A percentile compares a stretch with the other conserved stretches of the same genome.
phyloP scores from a whole-genome alignment of 2,113 vertebrate genomes.

The Chaenogobius annularis region DNA sequence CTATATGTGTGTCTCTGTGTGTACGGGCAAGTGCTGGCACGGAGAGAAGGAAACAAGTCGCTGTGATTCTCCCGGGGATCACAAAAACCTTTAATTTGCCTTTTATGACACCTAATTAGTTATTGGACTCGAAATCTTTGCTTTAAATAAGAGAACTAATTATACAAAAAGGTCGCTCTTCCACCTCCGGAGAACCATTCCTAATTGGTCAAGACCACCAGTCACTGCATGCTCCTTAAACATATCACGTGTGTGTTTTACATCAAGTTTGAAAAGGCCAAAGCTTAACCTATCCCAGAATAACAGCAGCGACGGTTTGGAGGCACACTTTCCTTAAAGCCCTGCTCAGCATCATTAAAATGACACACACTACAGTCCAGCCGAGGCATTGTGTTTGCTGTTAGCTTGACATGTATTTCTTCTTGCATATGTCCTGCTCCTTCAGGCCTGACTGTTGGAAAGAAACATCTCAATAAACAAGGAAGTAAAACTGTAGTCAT shows the following conservation, averaged over 20 bases:
- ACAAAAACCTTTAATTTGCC: slow-evolving; percentile 90
- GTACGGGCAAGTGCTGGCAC: slow-evolving; percentile 34
- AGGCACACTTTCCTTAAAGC: slow-evolving; percentile 38
- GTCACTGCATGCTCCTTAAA: slow-evolving; percentile 63
- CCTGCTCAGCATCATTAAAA: slow-evolving; percentile 46
- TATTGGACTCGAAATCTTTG: slow-evolving; percentile 90
- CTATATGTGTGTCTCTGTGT: slow-evolving; percentile 39
- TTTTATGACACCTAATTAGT: slow-evolving; percentile 95
- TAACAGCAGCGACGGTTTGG: slow-evolving; percentile 8
- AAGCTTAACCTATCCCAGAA: slow-evolving; percentile 76
- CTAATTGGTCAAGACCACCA: slow-evolving; percentile 86
- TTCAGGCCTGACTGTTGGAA: slow-evolving; percentile 26
- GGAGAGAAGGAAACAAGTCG: slow-evolving; percentile 69
- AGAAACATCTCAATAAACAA: slow-evolving; percentile 37
- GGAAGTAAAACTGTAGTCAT: slow-evolving; percentile 46
- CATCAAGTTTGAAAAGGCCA: slow-evolving; percentile 77
- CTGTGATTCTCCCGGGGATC: slow-evolving; percentile 79
- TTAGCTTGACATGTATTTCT: slow-evolving; percentile 40
- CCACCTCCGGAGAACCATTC: slow-evolving; percentile 81
- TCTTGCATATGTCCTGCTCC: slow-evolving; percentile 31
- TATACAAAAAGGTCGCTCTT: slow-evolving; percentile 88
- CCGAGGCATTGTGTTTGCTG: slow-evolving; percentile 38
- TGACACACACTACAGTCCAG: slow-evolving; percentile 31
- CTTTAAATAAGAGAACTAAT: slow-evolving; percentile 95
- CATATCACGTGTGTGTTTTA: slow-evolving; percentile 78